phyloP scores from a whole-genome alignment of 1,140 invertebrate species.

The Temnothorax longispinosus region DNA sequence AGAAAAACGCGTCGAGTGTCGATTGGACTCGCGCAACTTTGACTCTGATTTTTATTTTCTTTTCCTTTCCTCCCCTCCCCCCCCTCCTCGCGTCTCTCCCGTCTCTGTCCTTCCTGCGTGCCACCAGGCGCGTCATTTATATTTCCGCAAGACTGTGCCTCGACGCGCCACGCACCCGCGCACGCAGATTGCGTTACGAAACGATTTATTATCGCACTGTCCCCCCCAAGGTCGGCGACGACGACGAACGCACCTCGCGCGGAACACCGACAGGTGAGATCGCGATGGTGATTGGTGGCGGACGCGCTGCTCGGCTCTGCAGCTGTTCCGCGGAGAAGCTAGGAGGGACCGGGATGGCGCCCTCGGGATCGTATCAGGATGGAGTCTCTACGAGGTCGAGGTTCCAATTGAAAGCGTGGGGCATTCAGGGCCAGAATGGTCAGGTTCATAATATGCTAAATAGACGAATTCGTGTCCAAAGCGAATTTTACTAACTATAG shows the following conservation, averaged over 20 bases:
- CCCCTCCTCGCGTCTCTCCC: background rate
- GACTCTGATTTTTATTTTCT: background rate
- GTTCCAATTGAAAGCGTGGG: background rate
- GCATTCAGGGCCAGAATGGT: background rate
- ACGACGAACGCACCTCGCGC: slow-evolving; percentile 15
- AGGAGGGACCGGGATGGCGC: background rate
- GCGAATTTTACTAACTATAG: background rate
- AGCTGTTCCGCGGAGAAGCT: background rate
- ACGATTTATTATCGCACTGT: slow-evolving; percentile 68
- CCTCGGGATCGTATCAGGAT: background rate
- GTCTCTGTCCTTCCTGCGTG: background rate
- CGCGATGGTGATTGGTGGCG: background rate
- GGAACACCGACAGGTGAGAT: slow-evolving; percentile 52
- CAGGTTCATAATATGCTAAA: background rate
- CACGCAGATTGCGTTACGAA: slow-evolving; percentile 70
- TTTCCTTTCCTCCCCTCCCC: background rate
- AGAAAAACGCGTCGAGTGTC: slow-evolving; percentile 65
- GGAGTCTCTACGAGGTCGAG: background rate
- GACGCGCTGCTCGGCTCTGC: background rate
- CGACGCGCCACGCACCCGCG: slow-evolving; percentile 38
- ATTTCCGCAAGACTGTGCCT: slow-evolving; percentile 66
- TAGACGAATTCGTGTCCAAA: background rate
- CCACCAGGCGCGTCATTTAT: slow-evolving; percentile 50
- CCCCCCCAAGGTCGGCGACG: slow-evolving; percentile 64
- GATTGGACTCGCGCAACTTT: slow-evolving; percentile 55